Evolutionary conservation across 2,797 vertebrate species (phyloP), one percentile per base, ranked within the genome.

Genomic region (Pangasius sanitwongsei): DNA sequence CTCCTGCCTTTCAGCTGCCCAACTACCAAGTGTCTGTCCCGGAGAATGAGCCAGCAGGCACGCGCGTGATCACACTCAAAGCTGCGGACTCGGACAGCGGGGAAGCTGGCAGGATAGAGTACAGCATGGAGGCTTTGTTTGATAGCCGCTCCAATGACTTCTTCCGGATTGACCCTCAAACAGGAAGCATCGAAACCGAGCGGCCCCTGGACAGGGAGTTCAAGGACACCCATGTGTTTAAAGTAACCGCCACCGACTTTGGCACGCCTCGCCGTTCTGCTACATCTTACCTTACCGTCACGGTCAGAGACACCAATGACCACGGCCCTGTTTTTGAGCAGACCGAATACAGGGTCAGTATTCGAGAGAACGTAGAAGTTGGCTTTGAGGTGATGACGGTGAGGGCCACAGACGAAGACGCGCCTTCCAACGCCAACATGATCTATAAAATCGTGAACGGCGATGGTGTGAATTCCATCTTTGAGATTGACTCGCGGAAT

Each of bases 341-440:
- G 92, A 97, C 95, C 0, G 97, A 98, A 88, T 99, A 99, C 90
- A 94, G 96, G 0, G 97, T 98, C 18, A 96, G 91, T 87, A 97
- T 99, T 88, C 94, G 97, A 6, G 99, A 99, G 94, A 99, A 99
- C 69, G 94, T 99, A 0, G 98, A 99, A 91, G 96, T 98, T 87
- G 99, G 98, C 77, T 98, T 97, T 0, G 98, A 99, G 89, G 98
- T 99, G 89, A 96, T 98, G 94, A 99, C 98, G 0, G 97, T 99
- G 77, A 96, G 98, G 0, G 99, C 98, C 69, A 98, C 98, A 0
- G 99, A 99, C 0, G 97, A 98, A 0, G 99, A 99, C 4, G 97
- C 98, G 0, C 97, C 97, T 0, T 97, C 97, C 91, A 99, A 99
- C 0, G 98, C 98, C 89, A 97, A 99, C 89, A 97, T 99, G 97